A percentile compares a stretch with the other conserved stretches of the same genome.
Evolutionary conservation across 2,113 vertebrate species (phyloP).

Genomic region (Colossoma macropomum): DNA sequence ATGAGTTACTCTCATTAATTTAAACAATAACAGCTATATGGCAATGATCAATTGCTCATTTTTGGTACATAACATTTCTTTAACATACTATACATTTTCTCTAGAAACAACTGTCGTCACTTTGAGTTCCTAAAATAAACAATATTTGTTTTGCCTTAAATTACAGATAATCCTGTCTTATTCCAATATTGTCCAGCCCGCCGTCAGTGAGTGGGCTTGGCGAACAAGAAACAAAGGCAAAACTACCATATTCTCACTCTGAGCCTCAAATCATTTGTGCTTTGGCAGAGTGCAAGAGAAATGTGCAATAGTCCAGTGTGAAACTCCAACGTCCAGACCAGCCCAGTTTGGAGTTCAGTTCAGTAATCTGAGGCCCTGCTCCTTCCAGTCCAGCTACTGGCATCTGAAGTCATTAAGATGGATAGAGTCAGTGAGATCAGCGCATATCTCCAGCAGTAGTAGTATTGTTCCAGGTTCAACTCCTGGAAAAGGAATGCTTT

Average conservation of each 20-base stretch:
- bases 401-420: slow-evolving; percentile 4
- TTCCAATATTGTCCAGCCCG: background rate
- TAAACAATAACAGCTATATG: slow-evolving; percentile 46
- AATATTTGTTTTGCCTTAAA: slow-evolving; percentile 44
- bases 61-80: slow-evolving; percentile 56
- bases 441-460: slow-evolving; percentile 7
- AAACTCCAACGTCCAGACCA: slow-evolving; percentile 33
- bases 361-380: background rate
- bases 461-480: background rate
- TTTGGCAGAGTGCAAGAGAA: slow-evolving; percentile 57
- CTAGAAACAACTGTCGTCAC: slow-evolving; percentile 59
- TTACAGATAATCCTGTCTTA: slow-evolving; percentile 46
- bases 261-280: slow-evolving; percentile 57
- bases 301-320: slow-evolving; percentile 39
- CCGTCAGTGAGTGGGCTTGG: slow-evolving; percentile 33
- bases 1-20: slow-evolving; percentile 46
- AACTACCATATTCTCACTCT: slow-evolving; percentile 45
- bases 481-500: slow-evolving; percentile 35
- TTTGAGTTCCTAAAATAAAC: slow-evolving; percentile 64
- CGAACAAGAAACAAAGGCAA: slow-evolving; percentile 48
- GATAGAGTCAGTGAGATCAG: slow-evolving; percentile 24
- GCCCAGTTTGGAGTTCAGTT: slow-evolving; percentile 15
- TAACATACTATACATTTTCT: slow-evolving; percentile 59
- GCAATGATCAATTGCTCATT: slow-evolving; percentile 37
- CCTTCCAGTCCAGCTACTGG: slow-evolving; percentile 11